These are phyloP conservation scores for Tiliacea citrago DNA, from an alignment of 2,888 invertebrate species.

Conservation along the genomic window DNA sequence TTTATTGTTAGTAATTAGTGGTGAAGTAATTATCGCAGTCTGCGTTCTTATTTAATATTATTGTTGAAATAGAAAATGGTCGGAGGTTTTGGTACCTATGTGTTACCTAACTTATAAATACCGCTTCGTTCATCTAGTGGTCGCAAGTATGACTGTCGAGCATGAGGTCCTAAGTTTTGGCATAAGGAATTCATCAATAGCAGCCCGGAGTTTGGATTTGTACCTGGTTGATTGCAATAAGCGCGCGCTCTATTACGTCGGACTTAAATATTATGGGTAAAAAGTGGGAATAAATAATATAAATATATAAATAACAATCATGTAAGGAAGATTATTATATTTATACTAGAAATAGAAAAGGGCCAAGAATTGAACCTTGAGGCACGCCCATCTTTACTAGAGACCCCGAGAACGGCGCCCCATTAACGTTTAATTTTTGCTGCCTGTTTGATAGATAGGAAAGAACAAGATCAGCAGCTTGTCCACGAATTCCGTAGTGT, in stretches of 20 bases:
- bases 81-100: neutral
- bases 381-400: too few species aligned
- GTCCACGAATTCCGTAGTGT: too few species aligned
- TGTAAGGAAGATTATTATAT: too few species aligned
- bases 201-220: neutral
- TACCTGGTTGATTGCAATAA: neutral
- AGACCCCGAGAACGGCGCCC: too few species aligned
- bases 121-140: neutral
- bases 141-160: neutral
- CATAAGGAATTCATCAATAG: neutral
- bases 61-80: conserved; percentile 11
- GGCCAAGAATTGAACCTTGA: too few species aligned
- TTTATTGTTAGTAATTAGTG: conserved; percentile 35
- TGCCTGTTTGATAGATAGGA: too few species aligned
- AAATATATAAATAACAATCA: too few species aligned
- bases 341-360: too few species aligned
- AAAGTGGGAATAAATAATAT: too few species aligned
- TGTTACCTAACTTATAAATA: neutral
- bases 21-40: conserved; percentile 18
- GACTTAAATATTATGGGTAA: neutral
- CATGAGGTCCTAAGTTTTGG: neutral
- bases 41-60: conserved; percentile 18
- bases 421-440: too few species aligned
- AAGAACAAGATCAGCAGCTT: too few species aligned
- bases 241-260: neutral